Conservation (phyloP, 1,140 invertebrate genomes). For the Ceratina japonica region DNA sequence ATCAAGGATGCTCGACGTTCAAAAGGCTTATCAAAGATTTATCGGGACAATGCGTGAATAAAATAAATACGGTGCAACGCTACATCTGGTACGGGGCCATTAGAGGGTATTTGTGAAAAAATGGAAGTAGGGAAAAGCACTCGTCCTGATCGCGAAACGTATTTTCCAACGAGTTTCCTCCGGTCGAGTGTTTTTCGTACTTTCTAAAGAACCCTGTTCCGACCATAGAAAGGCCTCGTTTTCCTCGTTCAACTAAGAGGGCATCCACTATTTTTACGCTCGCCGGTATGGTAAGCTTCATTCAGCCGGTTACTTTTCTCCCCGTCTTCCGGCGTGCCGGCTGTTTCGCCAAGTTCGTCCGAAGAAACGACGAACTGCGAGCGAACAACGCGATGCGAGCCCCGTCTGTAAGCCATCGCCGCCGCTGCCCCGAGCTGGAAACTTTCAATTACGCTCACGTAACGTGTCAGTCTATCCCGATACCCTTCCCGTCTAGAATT, state of each 20-base stretch:
- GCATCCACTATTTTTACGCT: constrained; percentile 10
- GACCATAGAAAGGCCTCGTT: constrained; percentile 13
- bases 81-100: not conserved
- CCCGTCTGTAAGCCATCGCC: constrained; percentile 18
- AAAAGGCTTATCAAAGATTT: not conserved
- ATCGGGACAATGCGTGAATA: not conserved
- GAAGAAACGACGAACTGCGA: constrained; percentile 41
- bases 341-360: constrained; percentile 49
- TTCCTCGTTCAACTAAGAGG: constrained; percentile 19
- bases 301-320: constrained; percentile 39
- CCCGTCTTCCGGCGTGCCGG: not conserved
- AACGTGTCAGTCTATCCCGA: constrained; percentile 60
- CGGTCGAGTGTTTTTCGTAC: constrained; percentile 20
- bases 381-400: constrained; percentile 35
- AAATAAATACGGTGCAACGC: not conserved
- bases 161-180: constrained; percentile 10
- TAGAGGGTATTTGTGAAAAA: not conserved
- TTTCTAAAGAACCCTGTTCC: constrained; percentile 15
- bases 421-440: constrained; percentile 8
- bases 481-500: constrained; percentile 46
- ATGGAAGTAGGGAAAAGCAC: not conserved
- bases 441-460: constrained; percentile 62
- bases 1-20: too few relatives aligned
- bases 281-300: constrained; percentile 28
- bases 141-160: not conserved